A percentile compares a stretch with the other conserved stretches of the same genome.
Conservation (phyloP, 2,113 vertebrate species). For the Opisthocomus hoazin region DNA sequence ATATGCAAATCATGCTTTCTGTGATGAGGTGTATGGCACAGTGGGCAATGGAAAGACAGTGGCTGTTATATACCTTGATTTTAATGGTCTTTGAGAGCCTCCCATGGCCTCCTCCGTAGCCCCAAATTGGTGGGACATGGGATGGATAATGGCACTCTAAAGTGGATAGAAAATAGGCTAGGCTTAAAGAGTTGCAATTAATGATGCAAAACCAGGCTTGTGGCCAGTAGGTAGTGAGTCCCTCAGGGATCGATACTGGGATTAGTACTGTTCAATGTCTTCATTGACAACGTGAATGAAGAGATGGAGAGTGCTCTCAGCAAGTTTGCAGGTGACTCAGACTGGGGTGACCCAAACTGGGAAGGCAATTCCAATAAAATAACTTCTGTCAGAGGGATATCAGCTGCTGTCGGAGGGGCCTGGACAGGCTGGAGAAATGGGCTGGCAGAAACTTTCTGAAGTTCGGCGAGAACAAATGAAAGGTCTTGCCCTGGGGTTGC, state of each 20-base stretch:
- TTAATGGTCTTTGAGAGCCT: neutral
- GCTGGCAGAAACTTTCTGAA: neutral
- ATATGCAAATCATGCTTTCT: neutral
- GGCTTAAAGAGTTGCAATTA: neutral
- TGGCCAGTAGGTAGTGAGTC: neutral
- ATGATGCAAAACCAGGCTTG: neutral
- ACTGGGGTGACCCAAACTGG: rapidly evolving
- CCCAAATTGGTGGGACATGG: neutral
- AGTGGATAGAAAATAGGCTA: neutral
- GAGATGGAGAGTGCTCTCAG: neutral
- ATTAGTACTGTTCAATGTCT: neutral
- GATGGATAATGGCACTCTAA: neutral
- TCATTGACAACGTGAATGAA: neutral
- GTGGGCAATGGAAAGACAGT: neutral
- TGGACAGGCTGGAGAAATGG: too few species aligned
- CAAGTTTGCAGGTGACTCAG: neutral
- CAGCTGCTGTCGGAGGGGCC: neutral
- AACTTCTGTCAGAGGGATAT: too few species aligned
- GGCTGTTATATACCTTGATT: neutral
- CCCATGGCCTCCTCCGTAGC: too few species aligned
- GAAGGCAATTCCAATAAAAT: too few species aligned
- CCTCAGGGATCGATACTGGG: neutral
- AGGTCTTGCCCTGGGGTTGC: neutral
- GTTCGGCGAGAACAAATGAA: neutral
- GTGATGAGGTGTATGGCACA: neutral